Percentiles rank a stretch among this genome's conserved stretches.
Conservation (phyloP, 23 tunicate genomes). For the Halocynthia roretzi region DNA sequence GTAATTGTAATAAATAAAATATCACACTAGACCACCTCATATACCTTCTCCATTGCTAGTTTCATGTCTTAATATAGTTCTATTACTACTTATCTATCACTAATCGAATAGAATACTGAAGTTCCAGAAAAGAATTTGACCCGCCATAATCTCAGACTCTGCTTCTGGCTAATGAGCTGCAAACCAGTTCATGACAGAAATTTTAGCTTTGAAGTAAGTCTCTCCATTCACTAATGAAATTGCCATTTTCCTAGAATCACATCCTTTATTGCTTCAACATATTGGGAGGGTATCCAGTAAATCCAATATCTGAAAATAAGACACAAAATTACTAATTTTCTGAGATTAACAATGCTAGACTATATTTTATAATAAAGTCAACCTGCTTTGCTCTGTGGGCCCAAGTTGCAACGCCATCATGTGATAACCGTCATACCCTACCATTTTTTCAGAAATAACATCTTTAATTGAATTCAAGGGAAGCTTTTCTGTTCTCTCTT, state of each 20-base stretch:
- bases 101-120: too few species aligned
- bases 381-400: constrained; percentile 98
- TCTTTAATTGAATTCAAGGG: constrained; percentile 64
- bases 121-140: too few species aligned
- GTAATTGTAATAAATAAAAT: too few species aligned
- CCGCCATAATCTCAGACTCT: too few species aligned
- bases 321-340: background rate
- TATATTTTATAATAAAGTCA: background rate
- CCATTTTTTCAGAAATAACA: constrained; percentile 60
- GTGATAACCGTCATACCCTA: constrained; percentile 74
- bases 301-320: constrained; percentile 80
- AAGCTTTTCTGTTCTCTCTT: constrained; percentile 83
- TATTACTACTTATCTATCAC: too few species aligned
- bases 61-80: too few species aligned
- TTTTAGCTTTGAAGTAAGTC: background rate
- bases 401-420: constrained; percentile 76
- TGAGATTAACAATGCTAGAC: too few species aligned
- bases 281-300: constrained; percentile 95
- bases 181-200: too few species aligned
- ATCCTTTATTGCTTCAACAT: constrained; percentile 69
- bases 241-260: constrained; percentile 64
- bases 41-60: too few species aligned
- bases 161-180: too few species aligned
- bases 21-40: too few species aligned
- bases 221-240: constrained; percentile 19